Evolutionary conservation across 2,113 vertebrate species (phyloP).

Genomic region (Takifugu flavidus): DNA sequence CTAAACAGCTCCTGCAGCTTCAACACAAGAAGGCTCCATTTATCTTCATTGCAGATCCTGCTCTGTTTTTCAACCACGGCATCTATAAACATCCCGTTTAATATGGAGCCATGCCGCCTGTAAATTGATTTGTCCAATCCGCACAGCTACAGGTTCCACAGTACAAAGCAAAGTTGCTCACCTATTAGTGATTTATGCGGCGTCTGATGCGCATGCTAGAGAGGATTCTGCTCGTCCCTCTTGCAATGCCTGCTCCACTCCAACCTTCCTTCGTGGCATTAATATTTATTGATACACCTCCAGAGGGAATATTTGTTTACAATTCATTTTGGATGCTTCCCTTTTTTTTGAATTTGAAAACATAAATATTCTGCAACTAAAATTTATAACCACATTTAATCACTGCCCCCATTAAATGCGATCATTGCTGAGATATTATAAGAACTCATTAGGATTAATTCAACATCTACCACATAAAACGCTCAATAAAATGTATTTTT

Average conservation of each 20-base stretch:
- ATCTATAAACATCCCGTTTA: constrained; percentile 60
- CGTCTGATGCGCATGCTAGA: constrained; percentile 9
- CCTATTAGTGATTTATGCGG: constrained; percentile 39
- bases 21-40: constrained; percentile 36
- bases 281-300: too few species aligned
- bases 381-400: too few species aligned
- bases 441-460: too few species aligned
- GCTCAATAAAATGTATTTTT: too few species aligned
- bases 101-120: constrained; percentile 29
- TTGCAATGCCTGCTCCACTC: not conserved
- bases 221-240: constrained; percentile 2
- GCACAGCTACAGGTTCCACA: constrained; percentile 24
- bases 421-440: too few species aligned
- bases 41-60: constrained; percentile 52
- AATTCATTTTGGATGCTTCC: too few species aligned
- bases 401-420: too few species aligned
- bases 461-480: too few species aligned
- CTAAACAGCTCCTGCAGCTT: constrained; percentile 23
- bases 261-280: not conserved
- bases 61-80: constrained; percentile 38
- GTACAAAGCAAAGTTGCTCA: constrained; percentile 23
- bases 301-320: too few species aligned
- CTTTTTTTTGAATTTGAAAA: too few species aligned
- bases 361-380: too few species aligned
- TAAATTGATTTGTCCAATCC: constrained; percentile 55